Conservation (phyloP, 2,113 vertebrate genomes). For the Cheirogaleus medius region DNA sequence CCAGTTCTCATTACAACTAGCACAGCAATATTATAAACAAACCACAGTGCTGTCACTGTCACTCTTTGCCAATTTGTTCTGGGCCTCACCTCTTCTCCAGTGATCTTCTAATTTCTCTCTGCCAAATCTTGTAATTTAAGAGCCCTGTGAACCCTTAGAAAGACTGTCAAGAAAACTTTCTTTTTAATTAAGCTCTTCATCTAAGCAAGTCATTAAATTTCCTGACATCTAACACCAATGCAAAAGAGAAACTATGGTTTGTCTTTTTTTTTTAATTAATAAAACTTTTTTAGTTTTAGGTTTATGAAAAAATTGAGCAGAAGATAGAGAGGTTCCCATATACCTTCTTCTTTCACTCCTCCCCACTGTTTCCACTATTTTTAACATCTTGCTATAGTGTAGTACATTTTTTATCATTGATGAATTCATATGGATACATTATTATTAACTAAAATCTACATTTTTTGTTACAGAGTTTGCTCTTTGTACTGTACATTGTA, state of each 20-base stretch:
- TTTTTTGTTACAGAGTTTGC: neutral
- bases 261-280: neutral
- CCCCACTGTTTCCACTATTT: neutral
- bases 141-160: neutral
- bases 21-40: constrained; percentile 7
- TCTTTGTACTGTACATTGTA: neutral
- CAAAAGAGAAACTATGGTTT: constrained; percentile 41
- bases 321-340: neutral
- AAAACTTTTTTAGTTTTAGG: neutral
- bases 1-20: neutral
- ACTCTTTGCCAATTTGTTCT: neutral
- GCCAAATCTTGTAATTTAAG: constrained; percentile 26
- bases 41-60: neutral
- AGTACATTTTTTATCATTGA: neutral
- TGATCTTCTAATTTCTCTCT: constrained; percentile 8
- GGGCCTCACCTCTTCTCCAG: neutral
- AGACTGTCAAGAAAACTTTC: constrained; percentile 25
- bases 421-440: neutral
- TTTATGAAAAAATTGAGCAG: neutral
- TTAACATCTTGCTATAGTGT: neutral
- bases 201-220: constrained; percentile 16
- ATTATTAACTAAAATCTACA: neutral
- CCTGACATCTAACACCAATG: neutral
- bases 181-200: constrained; percentile 46
- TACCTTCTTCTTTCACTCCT: neutral